Percentiles rank a stretch among this genome's conserved stretches.
Conservation (phyloP, 30 jellyfish, hydroid and myxozoan genomes). For the Hydractinia symbiolongicarpus region DNA sequence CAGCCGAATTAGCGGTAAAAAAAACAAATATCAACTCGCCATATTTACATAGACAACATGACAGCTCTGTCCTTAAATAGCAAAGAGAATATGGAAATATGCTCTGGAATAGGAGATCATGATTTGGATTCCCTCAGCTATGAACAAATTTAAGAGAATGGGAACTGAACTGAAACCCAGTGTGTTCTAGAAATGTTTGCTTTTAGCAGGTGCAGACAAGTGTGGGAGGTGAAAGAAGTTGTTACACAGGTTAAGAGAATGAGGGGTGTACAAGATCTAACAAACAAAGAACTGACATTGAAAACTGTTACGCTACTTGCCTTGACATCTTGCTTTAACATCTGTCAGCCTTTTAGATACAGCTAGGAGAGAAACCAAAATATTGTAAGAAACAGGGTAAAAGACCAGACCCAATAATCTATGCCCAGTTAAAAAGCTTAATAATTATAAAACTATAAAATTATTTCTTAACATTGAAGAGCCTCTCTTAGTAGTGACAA, state of each 20-base stretch:
- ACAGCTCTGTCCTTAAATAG: background rate
- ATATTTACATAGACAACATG: conserved; percentile 22
- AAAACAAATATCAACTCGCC: conserved; percentile 3
- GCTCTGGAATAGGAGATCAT: too few species aligned
- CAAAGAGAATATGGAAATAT: background rate
- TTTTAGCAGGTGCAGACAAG: background rate
- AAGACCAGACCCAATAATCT: background rate
- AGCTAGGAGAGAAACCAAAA: background rate
- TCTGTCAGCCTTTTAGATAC: background rate
- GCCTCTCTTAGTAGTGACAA: too few species aligned
- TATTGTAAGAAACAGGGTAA: background rate
- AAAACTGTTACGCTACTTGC: conserved; percentile 8
- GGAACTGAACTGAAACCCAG: too few species aligned
- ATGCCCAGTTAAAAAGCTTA: background rate
- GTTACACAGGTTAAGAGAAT: background rate
- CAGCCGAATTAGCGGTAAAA: conserved; percentile 34
- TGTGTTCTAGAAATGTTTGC: too few species aligned
- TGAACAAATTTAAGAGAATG: too few species aligned
- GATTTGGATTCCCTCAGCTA: too few species aligned
- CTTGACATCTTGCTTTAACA: too few species aligned
- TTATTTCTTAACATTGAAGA: too few species aligned
- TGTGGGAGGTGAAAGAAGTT: background rate
- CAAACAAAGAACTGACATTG: conserved; percentile 7
- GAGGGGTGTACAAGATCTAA: background rate
- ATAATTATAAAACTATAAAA: background rate